A percentile compares a stretch with the other conserved stretches of the same genome.
Conservation (phyloP, 2,113 vertebrate genomes). For the Mus pahari region DNA sequence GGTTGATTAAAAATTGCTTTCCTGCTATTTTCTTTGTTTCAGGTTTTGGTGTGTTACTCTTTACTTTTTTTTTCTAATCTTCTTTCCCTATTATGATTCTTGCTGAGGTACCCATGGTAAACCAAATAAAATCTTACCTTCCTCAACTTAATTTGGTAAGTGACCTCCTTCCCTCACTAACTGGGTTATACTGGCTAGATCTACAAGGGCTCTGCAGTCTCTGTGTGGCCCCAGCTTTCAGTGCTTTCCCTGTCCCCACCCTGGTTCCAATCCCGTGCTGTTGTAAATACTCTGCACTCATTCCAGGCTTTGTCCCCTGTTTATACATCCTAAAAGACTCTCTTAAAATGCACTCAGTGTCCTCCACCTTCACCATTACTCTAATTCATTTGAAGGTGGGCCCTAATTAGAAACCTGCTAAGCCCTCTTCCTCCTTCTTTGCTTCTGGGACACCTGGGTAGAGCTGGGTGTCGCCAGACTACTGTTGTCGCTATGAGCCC, state of each 20-base stretch:
- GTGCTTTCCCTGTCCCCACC: neutral
- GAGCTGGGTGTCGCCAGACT: neutral
- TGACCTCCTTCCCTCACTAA: neutral
- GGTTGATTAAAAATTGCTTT: constrained; percentile 2
- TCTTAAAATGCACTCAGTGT: neutral
- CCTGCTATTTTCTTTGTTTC: neutral
- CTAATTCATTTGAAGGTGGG: neutral
- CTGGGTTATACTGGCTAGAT: no score
- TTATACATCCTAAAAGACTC: neutral
- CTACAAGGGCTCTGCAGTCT: neutral
- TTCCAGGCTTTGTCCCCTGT: neutral
- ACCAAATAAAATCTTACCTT: neutral
- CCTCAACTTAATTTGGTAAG: neutral
- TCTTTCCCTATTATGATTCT: neutral
- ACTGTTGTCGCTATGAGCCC: neutral
- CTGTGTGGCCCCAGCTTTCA: neutral
- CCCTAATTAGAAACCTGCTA: neutral
- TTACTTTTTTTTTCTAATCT: neutral
- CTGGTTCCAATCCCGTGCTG: neutral
- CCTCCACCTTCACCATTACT: neutral
- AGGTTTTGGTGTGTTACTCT: neutral
- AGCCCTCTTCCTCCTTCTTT: neutral
- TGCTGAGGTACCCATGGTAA: neutral
- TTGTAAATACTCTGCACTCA: neutral
- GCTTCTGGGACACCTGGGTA: neutral